These are phyloP conservation scores for Ceratosolen fusciceps DNA, from an alignment of 1,140 invertebrate species.

Conservation along the genomic window DNA sequence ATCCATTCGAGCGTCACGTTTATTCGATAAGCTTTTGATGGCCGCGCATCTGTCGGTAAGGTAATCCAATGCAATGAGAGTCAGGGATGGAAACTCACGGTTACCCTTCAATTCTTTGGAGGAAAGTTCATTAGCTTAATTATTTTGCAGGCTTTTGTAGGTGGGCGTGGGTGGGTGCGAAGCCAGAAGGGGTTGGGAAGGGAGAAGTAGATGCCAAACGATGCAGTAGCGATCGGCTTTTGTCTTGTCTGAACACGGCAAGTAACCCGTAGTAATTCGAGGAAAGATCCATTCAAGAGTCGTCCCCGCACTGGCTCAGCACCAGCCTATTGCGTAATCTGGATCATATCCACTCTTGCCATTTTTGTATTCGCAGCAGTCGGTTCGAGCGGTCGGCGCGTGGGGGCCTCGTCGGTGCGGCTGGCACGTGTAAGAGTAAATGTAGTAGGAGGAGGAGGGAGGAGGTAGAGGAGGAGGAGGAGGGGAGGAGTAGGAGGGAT, in stretches of 20 bases:
- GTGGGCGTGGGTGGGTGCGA: background rate
- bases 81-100: background rate
- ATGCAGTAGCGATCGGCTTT: constrained; percentile 18
- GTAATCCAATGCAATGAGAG: no score
- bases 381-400: background rate
- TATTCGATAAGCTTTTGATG: constrained; percentile 26
- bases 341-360: background rate
- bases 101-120: constrained; percentile 20
- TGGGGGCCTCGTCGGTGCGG: no score
- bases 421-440: no score
- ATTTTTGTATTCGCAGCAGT: constrained; percentile 5
- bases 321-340: background rate
- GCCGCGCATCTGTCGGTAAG: background rate
- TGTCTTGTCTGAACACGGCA: background rate
- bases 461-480: no score
- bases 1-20: constrained; percentile 14
- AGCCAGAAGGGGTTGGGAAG: background rate
- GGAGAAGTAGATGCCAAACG: constrained; percentile 2
- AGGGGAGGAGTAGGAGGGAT: no score
- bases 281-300: background rate
- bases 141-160: background rate
- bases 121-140: constrained; percentile 34
- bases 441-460: no score
- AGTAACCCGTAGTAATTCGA: background rate
- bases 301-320: background rate